Percentiles rank a stretch among this genome's conserved stretches.
Conservation (phyloP, 2,797 vertebrate species). For the Melanogrammus aeglefinus region DNA sequence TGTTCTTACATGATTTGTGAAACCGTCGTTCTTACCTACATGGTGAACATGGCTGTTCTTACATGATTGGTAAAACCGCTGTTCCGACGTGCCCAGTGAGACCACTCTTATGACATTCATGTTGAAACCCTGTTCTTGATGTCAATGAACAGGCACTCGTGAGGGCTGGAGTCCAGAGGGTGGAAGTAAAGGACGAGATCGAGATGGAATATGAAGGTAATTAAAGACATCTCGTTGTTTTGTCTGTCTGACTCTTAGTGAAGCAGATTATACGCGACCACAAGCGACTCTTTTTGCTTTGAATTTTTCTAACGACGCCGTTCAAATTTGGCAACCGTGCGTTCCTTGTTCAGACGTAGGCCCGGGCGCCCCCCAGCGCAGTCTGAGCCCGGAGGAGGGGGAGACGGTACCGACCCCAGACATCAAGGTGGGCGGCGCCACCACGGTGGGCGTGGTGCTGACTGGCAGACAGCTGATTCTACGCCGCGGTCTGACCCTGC, state of each 20-base stretch:
- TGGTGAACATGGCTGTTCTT: too few relatives aligned
- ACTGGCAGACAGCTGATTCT: slow-evolving; percentile 61
- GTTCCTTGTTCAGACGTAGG: neutral
- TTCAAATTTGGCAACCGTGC: neutral
- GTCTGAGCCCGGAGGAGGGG: neutral
- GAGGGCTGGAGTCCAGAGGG: slow-evolving; percentile 61
- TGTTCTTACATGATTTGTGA: neutral
- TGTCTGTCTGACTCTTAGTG: neutral
- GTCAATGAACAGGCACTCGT: slow-evolving; percentile 56
- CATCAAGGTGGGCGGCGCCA: neutral
- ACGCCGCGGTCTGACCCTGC: slow-evolving; percentile 56
- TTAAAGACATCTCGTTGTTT: neutral
- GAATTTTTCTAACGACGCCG: neutral
- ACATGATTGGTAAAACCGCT: too few relatives aligned
- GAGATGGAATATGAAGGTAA: slow-evolving; percentile 47
- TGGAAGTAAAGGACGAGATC: slow-evolving; percentile 33
- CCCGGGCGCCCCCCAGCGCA: neutral
- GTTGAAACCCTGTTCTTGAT: neutral
- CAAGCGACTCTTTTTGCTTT: neutral
- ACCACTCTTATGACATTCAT: neutral
- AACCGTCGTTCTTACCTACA: too few relatives aligned
- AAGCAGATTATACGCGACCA: neutral
- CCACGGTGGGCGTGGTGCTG: slow-evolving; percentile 28
- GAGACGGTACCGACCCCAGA: slow-evolving; percentile 13
- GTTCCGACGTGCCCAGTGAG: too few relatives aligned